A percentile compares a stretch with the other conserved stretches of the same genome.
Evolutionary conservation across 2,797 vertebrate species (phyloP).

Genomic region (Gobio occitaniae): DNA sequence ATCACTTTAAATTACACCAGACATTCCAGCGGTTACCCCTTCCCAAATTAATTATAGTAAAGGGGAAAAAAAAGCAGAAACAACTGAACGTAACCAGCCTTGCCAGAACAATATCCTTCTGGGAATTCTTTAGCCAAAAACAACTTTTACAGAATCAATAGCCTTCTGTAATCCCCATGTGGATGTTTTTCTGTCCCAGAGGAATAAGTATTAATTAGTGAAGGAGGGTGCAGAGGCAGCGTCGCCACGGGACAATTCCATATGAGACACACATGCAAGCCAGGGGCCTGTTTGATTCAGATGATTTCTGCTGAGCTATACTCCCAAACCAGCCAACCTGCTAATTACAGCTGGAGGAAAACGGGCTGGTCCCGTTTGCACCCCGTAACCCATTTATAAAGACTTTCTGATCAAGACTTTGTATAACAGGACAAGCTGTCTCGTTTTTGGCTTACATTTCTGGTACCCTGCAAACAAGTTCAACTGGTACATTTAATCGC

Average conservation of each 20-base stretch:
- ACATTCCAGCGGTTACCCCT: background rate
- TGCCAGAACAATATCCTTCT: background rate
- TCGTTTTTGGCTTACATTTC: background rate
- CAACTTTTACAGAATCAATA: background rate
- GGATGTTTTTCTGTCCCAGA: slow-evolving; percentile 61
- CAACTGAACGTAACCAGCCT: background rate
- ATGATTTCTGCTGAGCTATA: slow-evolving; percentile 30
- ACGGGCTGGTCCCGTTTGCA: slow-evolving; percentile 27
- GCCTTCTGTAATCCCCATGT: background rate
- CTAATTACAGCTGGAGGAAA: slow-evolving; percentile 65
- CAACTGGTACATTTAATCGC: background rate
- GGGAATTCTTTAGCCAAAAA: slow-evolving; percentile 12
- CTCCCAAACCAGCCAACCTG: slow-evolving; percentile 47
- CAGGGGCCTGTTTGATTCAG: slow-evolving; percentile 63
- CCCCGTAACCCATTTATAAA: slow-evolving; percentile 40
- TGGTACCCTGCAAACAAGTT: background rate
- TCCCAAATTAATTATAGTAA: background rate
- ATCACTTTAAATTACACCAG: background rate
- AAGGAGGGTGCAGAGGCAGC: slow-evolving; percentile 60
- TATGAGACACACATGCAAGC: slow-evolving; percentile 65
- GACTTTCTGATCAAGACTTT: slow-evolving; percentile 24
- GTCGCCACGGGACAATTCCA: slow-evolving; percentile 1
- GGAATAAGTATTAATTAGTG: slow-evolving; percentile 72
- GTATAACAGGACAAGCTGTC: background rate
- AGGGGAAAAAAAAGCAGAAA: background rate